Conservation (phyloP, 2,888 invertebrate genomes). For the Pterostichus madidus region DNA sequence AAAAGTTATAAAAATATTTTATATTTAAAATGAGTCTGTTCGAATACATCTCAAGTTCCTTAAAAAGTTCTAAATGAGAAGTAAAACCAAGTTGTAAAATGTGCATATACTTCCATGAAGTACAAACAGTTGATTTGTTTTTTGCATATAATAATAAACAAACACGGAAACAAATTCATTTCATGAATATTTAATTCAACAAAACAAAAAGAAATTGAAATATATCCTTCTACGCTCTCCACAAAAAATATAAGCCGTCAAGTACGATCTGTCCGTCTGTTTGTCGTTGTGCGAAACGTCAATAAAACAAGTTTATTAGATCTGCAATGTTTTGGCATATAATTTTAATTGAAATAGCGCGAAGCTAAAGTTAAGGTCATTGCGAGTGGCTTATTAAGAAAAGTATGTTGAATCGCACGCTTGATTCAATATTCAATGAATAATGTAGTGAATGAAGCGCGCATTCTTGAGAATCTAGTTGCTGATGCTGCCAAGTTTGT, state of each 20-base stretch:
- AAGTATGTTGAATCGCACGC: background rate
- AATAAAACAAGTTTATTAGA: slow-evolving; percentile 40
- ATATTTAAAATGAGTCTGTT: too few species aligned
- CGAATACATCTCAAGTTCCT: too few species aligned
- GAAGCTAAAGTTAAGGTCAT: slow-evolving; percentile 43
- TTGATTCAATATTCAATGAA: background rate
- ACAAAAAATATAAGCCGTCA: background rate
- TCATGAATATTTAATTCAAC: slow-evolving; percentile 42
- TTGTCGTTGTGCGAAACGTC: background rate
- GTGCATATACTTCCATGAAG: background rate
- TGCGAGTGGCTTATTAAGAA: slow-evolving; percentile 29
- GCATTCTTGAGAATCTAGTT: background rate
- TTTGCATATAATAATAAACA: too few species aligned
- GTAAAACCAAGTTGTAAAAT: background rate
- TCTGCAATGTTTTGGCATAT: slow-evolving; percentile 52
- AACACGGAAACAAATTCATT: slow-evolving; percentile 18
- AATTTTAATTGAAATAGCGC: slow-evolving; percentile 56
- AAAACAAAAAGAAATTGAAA: slow-evolving; percentile 1
- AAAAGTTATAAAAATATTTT: too few species aligned
- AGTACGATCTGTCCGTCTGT: background rate
- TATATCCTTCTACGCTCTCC: slow-evolving; percentile 7
- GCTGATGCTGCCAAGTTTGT: too few species aligned
- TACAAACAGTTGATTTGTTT: too few species aligned
- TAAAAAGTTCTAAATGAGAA: too few species aligned
- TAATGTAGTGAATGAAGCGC: background rate